Evolutionary conservation across 2,888 invertebrate genomes (phyloP).

Genomic region (Cheilosia vernalis): DNA sequence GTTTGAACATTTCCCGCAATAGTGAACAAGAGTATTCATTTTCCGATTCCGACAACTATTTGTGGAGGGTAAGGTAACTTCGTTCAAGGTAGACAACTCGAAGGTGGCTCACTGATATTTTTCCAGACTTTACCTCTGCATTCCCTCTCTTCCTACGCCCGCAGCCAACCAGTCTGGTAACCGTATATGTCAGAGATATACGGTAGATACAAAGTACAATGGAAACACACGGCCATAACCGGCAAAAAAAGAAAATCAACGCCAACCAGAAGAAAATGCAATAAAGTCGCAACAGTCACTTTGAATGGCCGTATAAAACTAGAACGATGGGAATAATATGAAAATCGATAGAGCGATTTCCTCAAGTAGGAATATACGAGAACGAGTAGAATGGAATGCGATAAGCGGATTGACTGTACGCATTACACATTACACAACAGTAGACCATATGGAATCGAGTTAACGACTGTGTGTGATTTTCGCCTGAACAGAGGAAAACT

Average conservation of each 20-base stretch:
- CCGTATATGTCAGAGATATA: background rate
- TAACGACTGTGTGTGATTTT: slow-evolving; percentile 1
- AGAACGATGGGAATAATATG: background rate
- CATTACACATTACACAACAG: background rate
- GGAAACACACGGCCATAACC: background rate
- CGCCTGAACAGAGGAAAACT: slow-evolving; percentile 1
- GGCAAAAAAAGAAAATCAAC: slow-evolving; percentile 1
- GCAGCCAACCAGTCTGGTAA: background rate
- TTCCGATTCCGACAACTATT: slow-evolving; percentile 15
- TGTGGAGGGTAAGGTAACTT: background rate
- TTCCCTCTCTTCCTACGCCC: background rate
- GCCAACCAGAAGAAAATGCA: slow-evolving; percentile 21
- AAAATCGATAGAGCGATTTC: slow-evolving; percentile 38
- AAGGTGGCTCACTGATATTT: slow-evolving; percentile 16
- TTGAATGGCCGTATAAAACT: background rate
- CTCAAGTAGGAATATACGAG: background rate
- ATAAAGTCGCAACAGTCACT: slow-evolving; percentile 1
- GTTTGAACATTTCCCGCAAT: slow-evolving; percentile 1
- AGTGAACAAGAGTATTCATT: slow-evolving; percentile 14
- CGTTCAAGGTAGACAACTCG: slow-evolving; percentile 25
- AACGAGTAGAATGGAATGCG: slow-evolving; percentile 8
- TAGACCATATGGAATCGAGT: slow-evolving; percentile 10
- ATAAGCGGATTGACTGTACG: slow-evolving; percentile 3
- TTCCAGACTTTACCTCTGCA: slow-evolving; percentile 1
- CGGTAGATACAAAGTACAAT: slow-evolving; percentile 4